These are phyloP conservation scores for Apostichopus californicus DNA, from an alignment of 35 echinoderm and acorn worm species.

Conservation along the genomic window DNA sequence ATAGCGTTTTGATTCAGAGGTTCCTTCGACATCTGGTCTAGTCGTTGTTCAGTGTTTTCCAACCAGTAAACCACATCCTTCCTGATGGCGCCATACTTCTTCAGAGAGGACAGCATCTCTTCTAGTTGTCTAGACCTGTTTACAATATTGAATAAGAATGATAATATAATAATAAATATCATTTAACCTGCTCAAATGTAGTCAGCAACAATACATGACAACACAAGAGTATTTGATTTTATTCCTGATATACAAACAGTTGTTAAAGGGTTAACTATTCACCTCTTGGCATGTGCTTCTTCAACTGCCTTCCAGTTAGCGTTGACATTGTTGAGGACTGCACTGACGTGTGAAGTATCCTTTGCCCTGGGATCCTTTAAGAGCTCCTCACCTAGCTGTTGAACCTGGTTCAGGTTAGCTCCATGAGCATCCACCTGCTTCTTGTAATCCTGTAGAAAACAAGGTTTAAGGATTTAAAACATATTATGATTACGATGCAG, in stretches of 20 bases:
- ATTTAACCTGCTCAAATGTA: no score
- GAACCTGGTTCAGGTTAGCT: slow-evolving; percentile 67
- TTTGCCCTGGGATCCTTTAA: slow-evolving; percentile 92
- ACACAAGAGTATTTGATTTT: no score
- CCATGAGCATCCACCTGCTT: slow-evolving; percentile 69
- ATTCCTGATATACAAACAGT: no score
- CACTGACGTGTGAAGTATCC: slow-evolving; percentile 83
- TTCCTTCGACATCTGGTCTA: slow-evolving; percentile 72
- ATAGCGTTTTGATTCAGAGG: slow-evolving; percentile 80
- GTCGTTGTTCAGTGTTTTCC: slow-evolving; percentile 76
- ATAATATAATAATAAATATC: no score
- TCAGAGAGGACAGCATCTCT: slow-evolving; percentile 57
- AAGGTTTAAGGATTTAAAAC: no score
- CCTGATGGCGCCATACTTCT: slow-evolving; percentile 66
- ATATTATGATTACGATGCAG: no score
- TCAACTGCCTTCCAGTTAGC: slow-evolving; percentile 95
- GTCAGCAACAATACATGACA: no score
- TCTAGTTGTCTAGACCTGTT: slow-evolving; percentile 74
- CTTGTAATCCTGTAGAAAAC: slow-evolving; percentile 51
- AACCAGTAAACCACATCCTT: slow-evolving; percentile 88
- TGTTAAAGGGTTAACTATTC: background rate
- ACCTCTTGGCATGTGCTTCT: slow-evolving; percentile 85
- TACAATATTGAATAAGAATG: background rate
- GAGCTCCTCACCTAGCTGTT: slow-evolving; percentile 86
- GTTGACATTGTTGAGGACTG: slow-evolving; percentile 82